Evolutionary conservation across 2,888 invertebrate species (phyloP), one percentile per base, ranked within the genome.

Genomic region (Criorhina ranunculi): DNA sequence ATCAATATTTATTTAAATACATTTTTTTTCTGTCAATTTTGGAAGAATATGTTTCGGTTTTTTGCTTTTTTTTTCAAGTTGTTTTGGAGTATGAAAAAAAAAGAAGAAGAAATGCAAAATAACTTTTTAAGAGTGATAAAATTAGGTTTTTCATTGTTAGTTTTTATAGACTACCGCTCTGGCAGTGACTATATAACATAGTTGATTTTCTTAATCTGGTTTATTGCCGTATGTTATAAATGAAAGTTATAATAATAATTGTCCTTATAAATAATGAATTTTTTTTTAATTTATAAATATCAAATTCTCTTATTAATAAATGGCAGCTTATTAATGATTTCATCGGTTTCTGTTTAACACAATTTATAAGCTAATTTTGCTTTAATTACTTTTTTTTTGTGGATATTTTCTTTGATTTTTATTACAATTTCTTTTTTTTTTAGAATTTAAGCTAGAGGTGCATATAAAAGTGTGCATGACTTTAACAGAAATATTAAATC

Each of bases 251-350:
- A 7, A 9, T 8, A 35, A 9, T 66, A 66, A 46, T 46, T 33
- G 8, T 46, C 11, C 7, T 19, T 37, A n/a, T 46, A 19, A 31
- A n/a, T 24, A 19, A 9, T n/a, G 7, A 31, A 15, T 5, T 40
- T 12, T 15, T n/a, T 33, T 62, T n/a, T 7, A 5, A 31, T 42
- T 31, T 24, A 24, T 3, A 24, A 24, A 5, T 53, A 29, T 40
- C 17, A 37, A 42, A 24, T 73, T 35, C 33, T 9, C 51, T 77
- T 77, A 77, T 15, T 29, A 76, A n/a, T 76, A 57, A 67, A 80
- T 80, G 80, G 80, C 80, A 80, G 80, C 75, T 62, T 69, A 37
- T 62, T 69, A 55, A 69, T 67, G 60, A 69, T 80, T 33, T 75
- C 62, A 46, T 33, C 31, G 35, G 31, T 55, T 44, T 12, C 44